Conservation (phyloP, 1,140 invertebrate species). For the Formica exsecta region DNA sequence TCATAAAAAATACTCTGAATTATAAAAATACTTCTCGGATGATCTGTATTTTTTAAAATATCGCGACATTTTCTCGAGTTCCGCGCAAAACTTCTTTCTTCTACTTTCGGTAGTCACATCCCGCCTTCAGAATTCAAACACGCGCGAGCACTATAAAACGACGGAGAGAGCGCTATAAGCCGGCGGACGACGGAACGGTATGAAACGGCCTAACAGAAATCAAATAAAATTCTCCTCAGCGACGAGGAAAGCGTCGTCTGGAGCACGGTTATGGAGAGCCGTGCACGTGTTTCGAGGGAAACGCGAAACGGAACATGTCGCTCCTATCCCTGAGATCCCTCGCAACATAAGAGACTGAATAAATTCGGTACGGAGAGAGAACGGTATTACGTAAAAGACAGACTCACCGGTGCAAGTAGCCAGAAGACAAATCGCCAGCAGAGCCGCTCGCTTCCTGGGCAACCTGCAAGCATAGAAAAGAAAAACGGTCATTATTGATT, state of each 20-base stretch:
- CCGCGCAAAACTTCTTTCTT: not conserved
- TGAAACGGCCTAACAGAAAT: constrained; percentile 38
- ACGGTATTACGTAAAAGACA: not conserved
- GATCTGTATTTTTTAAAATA: not conserved
- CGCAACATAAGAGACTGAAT: constrained; percentile 19
- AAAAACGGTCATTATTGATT: constrained; percentile 71
- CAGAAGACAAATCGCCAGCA: constrained; percentile 78
- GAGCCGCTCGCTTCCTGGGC: constrained; percentile 65
- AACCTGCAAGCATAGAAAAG: constrained; percentile 77
- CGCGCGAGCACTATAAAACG: constrained; percentile 18
- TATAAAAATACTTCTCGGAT: not conserved
- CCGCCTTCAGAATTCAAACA: constrained; percentile 19
- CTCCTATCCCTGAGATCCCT: too few species aligned
- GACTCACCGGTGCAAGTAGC: constrained; percentile 80
- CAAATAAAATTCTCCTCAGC: constrained; percentile 53
- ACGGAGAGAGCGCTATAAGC: not conserved
- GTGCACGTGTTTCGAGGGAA: not conserved
- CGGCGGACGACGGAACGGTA: not conserved
- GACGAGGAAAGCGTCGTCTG: not conserved
- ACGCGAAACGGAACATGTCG: constrained; percentile 8
- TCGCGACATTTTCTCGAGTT: not conserved
- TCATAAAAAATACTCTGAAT: constrained; percentile 3
- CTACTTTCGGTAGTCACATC: not conserved
- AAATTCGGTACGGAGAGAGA: constrained; percentile 35
- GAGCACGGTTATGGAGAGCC: not conserved